Conservation (phyloP, 1,140 invertebrate species). For the Asobara japonica region DNA sequence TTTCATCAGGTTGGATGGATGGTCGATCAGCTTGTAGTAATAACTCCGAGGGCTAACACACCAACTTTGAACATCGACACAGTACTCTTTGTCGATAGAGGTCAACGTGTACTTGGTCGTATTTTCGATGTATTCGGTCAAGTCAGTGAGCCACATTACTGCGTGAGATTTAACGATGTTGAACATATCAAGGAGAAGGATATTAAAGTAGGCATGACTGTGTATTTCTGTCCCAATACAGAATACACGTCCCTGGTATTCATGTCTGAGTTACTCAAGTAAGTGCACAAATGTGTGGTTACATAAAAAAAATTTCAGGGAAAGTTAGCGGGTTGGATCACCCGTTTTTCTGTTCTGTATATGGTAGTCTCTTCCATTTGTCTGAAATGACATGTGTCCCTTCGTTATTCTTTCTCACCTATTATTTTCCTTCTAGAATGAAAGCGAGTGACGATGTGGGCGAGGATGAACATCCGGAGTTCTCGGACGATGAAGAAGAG, state of each 20-base stretch:
- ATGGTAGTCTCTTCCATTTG: neutral
- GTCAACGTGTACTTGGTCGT: constrained; percentile 76
- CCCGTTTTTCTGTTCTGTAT: too few relatives aligned
- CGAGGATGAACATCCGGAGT: constrained; percentile 88
- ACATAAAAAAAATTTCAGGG: too few relatives aligned
- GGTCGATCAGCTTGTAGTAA: constrained; percentile 59
- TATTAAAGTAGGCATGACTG: constrained; percentile 73
- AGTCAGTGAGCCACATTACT: constrained; percentile 82
- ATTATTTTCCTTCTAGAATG: constrained; percentile 66
- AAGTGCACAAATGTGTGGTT: constrained; percentile 44
- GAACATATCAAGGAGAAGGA: constrained; percentile 76
- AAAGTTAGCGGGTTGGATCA: too few relatives aligned
- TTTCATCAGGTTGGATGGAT: constrained; percentile 58
- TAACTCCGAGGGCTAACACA: constrained; percentile 64
- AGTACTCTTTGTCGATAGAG: constrained; percentile 82
- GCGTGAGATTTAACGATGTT: constrained; percentile 82
- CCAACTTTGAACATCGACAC: constrained; percentile 86
- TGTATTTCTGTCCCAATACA: constrained; percentile 82
- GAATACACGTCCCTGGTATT: constrained; percentile 81
- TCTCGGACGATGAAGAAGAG: constrained; percentile 91
- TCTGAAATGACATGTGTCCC: neutral
- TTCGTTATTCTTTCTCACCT: constrained; percentile 20
- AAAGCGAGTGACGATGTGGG: constrained; percentile 87
- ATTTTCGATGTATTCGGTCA: constrained; percentile 92
- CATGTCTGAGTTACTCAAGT: constrained; percentile 76